Base-by-base conservation (phyloP, 2,797 vertebrate species). In the Pseudomugil tenellus region DNA sequence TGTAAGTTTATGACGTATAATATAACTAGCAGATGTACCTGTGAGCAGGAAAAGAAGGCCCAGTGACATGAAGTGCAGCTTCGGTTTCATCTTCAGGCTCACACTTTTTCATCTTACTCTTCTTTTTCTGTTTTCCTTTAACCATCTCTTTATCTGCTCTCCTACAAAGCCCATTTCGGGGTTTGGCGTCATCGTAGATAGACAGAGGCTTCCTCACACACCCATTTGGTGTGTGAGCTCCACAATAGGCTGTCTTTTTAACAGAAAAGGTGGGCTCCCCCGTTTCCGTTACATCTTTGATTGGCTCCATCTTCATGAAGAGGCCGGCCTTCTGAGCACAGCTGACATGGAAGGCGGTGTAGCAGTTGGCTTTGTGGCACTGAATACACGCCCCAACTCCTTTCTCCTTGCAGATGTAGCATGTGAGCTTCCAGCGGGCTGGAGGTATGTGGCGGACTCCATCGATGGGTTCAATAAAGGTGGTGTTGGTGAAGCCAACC, bases 291-390 rank as follows among this genome's bases (percentile, higher is more conserved):
- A 96, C 90, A 32, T 98, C 97, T 80, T 95, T 96, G 84, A 98
- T 92, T 0, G 98, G 97, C 87, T 99, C 97, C 96, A 99, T 98
- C 89, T 96, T 98, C 97, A 99, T 98, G 76, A 97, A 98, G 0
- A 99, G 95, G 78, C 98, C 97, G 0, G 96, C 96, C 76, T 95
- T 96, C 87, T 99, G 98, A 80, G 96, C 97, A 29, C 97, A 99
- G 0, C 96, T 99, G 76, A 98, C 98, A 6, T 99, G 98, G 92
- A 99, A 99, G 84, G 98, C 97, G 1, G 95, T 97, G 89, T 99
- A 99, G 88, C 98, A 99, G 93, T 99, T 99, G 57, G 97, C 97
- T 91, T 95, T 97, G 94, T 98, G 97, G 92, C 98, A 99, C 94
- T 99, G 98, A 85, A 99, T 99, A 84, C 98, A 99, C 58, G 97